Conservation (phyloP, 2,113 vertebrate genomes). For the Tupaia chinensis region DNA sequence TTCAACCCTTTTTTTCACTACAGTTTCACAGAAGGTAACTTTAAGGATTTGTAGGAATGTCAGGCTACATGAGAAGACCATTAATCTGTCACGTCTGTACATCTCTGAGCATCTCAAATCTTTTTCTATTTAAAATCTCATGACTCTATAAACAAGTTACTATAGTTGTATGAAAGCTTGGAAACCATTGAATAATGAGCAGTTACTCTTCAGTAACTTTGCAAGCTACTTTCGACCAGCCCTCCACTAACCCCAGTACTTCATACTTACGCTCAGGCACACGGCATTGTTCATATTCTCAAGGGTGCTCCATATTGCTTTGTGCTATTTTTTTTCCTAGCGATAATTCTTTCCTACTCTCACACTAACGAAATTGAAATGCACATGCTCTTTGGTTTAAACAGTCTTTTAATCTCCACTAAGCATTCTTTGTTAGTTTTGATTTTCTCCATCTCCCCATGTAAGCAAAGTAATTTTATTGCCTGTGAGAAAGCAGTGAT, state of each 20-base stretch:
- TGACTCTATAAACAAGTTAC: not conserved
- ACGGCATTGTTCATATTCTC: not conserved
- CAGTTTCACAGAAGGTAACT: not conserved
- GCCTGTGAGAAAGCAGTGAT: constrained; percentile 60
- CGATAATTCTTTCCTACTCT: constrained; percentile 20
- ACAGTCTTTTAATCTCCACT: constrained; percentile 57
- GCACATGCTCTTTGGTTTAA: not conserved
- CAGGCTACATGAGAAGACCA: not conserved
- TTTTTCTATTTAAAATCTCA: constrained; percentile 43
- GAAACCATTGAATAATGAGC: not conserved
- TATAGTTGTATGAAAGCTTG: not conserved
- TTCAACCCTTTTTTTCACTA: not conserved
- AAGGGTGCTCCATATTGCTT: not conserved
- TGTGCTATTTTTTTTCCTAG: not conserved
- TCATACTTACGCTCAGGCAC: not conserved
- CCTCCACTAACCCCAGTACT: no score
- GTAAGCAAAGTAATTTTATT: constrained; percentile 59
- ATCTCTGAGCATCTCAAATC: constrained; percentile 5
- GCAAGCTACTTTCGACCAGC: not conserved
- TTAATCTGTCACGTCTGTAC: constrained; percentile 18
- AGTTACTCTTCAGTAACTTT: not conserved
- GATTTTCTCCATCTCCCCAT: constrained; percentile 26
- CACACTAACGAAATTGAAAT: constrained; percentile 29
- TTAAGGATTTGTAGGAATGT: constrained; percentile 41
- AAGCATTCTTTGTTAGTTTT: constrained; percentile 51